Percentiles rank a stretch among this genome's conserved stretches.
Conservation (phyloP, 37 sponge, comb jelly and placozoan species). For the Mnemiopsis leidyi region DNA sequence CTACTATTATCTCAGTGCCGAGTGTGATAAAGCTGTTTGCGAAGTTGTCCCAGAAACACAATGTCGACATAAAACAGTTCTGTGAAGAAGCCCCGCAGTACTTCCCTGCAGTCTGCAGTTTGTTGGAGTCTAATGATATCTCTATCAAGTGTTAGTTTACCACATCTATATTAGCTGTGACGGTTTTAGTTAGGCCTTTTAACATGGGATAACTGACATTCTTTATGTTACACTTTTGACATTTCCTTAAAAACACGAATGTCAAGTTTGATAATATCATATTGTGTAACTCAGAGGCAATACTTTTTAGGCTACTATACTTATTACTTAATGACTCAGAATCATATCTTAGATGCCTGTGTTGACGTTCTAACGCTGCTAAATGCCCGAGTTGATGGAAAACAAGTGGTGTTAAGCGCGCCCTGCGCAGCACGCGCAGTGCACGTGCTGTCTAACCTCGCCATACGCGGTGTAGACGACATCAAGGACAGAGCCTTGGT, state of each 20-base stretch:
- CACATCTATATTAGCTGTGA: too few relatives aligned
- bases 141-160: conserved; percentile 15
- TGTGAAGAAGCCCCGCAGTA: not conserved
- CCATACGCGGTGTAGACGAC: not conserved
- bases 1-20: not conserved
- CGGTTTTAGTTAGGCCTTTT: too few relatives aligned
- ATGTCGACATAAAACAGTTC: conserved; percentile 2
- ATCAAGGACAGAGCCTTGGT: conserved; percentile 37
- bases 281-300: too few relatives aligned
- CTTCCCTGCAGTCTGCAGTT: not conserved
- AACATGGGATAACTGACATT: too few relatives aligned
- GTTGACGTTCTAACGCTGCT: conserved; percentile 30
- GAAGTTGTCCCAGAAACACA: conserved; percentile 41
- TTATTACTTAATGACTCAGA: too few relatives aligned
- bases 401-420: not conserved
- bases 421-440: not conserved
- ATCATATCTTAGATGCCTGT: conserved; percentile 19
- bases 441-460: not conserved
- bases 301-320: too few relatives aligned
- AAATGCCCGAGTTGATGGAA: conserved; percentile 26
- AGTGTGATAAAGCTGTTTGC: conserved; percentile 59
- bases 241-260: too few relatives aligned
- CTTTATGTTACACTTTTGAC: too few relatives aligned
- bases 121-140: not conserved
- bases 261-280: too few relatives aligned